Conservation (phyloP, 1,140 invertebrate species). For the Rhyacophila brunnea region DNA sequence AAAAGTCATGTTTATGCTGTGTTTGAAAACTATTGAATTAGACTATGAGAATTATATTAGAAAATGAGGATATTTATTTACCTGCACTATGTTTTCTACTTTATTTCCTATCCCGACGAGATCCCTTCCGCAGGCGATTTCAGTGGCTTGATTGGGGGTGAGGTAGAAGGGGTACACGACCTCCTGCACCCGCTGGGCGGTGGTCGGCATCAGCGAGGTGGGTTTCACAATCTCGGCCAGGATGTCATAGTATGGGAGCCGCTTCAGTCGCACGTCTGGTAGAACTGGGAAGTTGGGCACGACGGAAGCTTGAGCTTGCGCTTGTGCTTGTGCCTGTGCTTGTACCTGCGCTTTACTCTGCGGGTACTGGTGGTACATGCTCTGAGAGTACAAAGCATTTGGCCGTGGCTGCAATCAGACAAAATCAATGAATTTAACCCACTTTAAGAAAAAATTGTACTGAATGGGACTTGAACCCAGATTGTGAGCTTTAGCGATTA, state of each 20-base stretch:
- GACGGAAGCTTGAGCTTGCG: conserved; percentile 39
- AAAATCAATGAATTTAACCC: too few relatives aligned
- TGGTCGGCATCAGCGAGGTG: conserved; percentile 77
- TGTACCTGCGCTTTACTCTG: conserved; percentile 2
- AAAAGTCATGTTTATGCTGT: too few relatives aligned
- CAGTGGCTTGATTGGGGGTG: conserved; percentile 87
- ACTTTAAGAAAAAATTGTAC: too few relatives aligned
- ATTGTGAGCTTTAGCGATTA: too few relatives aligned
- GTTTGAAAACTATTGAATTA: too few relatives aligned
- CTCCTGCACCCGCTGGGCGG: conserved; percentile 77
- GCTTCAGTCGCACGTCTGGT: conserved; percentile 87
- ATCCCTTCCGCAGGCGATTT: conserved; percentile 80
- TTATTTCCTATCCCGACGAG: conserved; percentile 56
- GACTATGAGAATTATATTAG: too few relatives aligned
- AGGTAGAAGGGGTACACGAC: conserved; percentile 85
- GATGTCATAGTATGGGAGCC: conserved; percentile 90
- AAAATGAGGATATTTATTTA: too few relatives aligned
- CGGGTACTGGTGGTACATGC: conserved; percentile 52
- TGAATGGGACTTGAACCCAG: too few relatives aligned
- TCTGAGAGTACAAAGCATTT: conserved; percentile 47
- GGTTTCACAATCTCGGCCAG: conserved; percentile 86
- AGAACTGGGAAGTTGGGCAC: conserved; percentile 69
- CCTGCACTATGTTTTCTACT: conserved; percentile 54
- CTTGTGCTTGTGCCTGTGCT: too few relatives aligned
- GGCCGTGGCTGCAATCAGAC: conserved; percentile 42